Percentiles rank a stretch among this genome's conserved stretches.
Conservation (phyloP, 1,140 invertebrate species). For the Microvelia longipes region DNA sequence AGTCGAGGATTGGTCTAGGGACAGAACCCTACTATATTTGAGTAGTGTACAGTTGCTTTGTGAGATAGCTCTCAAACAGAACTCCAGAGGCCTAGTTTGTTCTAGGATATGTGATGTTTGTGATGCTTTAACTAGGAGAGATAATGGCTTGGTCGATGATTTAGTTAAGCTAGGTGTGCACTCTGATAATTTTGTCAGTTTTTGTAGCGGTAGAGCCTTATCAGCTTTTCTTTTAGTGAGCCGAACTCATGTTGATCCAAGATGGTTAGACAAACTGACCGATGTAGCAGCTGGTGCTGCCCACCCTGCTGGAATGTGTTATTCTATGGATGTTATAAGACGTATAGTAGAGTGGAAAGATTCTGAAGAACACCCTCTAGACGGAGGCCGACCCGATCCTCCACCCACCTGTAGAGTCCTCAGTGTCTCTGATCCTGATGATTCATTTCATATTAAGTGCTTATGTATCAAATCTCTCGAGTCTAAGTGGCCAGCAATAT, state of each 20-base stretch:
- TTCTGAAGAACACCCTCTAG: constrained; percentile 59
- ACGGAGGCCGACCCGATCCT: constrained; percentile 28
- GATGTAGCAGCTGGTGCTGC: constrained; percentile 35
- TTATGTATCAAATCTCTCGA: constrained; percentile 69
- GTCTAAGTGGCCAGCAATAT: constrained; percentile 61
- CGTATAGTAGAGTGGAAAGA: constrained; percentile 77
- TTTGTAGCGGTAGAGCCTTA: constrained; percentile 58
- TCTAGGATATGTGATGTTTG: constrained; percentile 58
- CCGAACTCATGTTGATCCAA: constrained; percentile 57
- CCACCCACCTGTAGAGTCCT: constrained; percentile 42
- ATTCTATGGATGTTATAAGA: constrained; percentile 67
- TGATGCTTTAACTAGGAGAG: constrained; percentile 59
- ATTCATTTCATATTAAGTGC: constrained; percentile 61
- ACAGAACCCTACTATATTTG: constrained; percentile 55
- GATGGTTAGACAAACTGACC: constrained; percentile 54
- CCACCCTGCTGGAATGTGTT: constrained; percentile 57
- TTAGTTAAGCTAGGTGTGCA: constrained; percentile 61
- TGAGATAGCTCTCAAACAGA: constrained; percentile 69
- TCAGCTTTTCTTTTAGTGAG: constrained; percentile 68
- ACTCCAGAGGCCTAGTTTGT: constrained; percentile 61
- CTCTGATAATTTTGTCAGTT: constrained; percentile 62
- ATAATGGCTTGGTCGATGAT: constrained; percentile 65
- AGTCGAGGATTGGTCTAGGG: constrained; percentile 51
- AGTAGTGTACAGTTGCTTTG: constrained; percentile 68
- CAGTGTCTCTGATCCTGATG: constrained; percentile 54